Evolutionary conservation across 2,888 invertebrate species (phyloP).

Genomic region (Chymomyza caudatula): DNA sequence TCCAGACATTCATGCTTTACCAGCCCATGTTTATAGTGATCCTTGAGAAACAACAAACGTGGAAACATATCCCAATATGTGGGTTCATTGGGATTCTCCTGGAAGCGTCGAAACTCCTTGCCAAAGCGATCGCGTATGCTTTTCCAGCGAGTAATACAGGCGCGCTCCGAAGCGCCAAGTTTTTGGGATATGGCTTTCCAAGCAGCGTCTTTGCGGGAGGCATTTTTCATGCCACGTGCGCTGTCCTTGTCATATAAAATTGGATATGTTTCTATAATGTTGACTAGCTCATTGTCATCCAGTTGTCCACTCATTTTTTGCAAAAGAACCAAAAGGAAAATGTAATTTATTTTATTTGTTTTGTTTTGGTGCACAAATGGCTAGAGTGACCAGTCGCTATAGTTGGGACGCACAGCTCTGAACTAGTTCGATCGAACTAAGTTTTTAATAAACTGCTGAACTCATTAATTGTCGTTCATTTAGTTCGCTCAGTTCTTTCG

Average conservation of each 20-base stretch:
- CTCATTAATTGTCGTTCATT: too few species aligned
- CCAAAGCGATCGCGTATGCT: conserved; percentile 74
- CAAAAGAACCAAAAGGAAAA: too few species aligned
- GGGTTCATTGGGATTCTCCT: conserved; percentile 61
- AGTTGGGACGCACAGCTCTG: too few species aligned
- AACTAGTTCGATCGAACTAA: too few species aligned
- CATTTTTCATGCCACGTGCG: conserved; percentile 60
- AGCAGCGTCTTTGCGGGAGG: conserved; percentile 64
- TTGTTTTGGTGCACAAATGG: background rate
- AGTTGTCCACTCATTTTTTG: conserved; percentile 37
- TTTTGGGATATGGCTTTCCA: conserved; percentile 64
- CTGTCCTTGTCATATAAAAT: conserved; percentile 71
- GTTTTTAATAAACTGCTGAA: too few species aligned
- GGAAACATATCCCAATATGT: conserved; percentile 74
- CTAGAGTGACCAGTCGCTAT: background rate
- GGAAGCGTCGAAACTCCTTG: conserved; percentile 68
- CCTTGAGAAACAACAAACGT: conserved; percentile 64
- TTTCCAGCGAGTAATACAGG: conserved; percentile 74
- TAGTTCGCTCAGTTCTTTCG: too few species aligned
- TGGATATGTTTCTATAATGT: conserved; percentile 61
- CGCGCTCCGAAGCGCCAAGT: conserved; percentile 68
- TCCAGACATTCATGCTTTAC: conserved; percentile 60
- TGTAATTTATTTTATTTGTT: background rate
- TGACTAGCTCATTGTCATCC: conserved; percentile 63
- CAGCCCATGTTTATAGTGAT: conserved; percentile 72